A percentile compares a stretch with the other conserved stretches of the same genome.
These are phyloP conservation scores for Ailurus styani DNA, from an alignment of 2,113 vertebrate species.

Conservation along the genomic window DNA sequence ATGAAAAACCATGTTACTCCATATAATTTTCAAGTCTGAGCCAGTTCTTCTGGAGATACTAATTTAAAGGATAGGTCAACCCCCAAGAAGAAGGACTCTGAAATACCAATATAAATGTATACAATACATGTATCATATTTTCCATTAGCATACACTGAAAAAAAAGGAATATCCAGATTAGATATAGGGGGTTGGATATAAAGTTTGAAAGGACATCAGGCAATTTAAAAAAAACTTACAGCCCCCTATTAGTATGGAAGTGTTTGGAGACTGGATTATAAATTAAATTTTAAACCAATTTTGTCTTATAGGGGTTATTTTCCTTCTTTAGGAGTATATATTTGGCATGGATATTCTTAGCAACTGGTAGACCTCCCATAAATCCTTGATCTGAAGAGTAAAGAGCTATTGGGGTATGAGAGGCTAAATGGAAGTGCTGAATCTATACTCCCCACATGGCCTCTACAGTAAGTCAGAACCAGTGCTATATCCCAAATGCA, in stretches of 20 bases:
- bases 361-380: not conserved
- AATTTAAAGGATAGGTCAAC: not conserved
- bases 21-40: not conserved
- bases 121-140: not conserved
- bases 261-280: not conserved
- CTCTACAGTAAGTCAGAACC: not conserved
- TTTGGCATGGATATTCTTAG: not conserved
- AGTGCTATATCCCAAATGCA: not conserved
- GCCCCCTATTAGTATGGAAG: not conserved
- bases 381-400: not conserved
- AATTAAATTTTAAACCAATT: not conserved
- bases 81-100: not conserved
- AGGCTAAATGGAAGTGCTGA: not conserved
- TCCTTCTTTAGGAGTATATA: not conserved
- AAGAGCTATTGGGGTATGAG: not conserved
- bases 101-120: not conserved
- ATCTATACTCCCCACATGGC: not conserved
- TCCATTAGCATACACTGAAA: not conserved
- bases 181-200: fast-evolving
- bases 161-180: not conserved
- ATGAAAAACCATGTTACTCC: not conserved
- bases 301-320: not conserved
- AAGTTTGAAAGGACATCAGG: not conserved
- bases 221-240: not conserved
- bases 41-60: not conserved